Evolutionary conservation across 2,888 invertebrate genomes (phyloP), one percentile per base, ranked within the genome.

Genomic region (Zygogramma bicolorata): DNA sequence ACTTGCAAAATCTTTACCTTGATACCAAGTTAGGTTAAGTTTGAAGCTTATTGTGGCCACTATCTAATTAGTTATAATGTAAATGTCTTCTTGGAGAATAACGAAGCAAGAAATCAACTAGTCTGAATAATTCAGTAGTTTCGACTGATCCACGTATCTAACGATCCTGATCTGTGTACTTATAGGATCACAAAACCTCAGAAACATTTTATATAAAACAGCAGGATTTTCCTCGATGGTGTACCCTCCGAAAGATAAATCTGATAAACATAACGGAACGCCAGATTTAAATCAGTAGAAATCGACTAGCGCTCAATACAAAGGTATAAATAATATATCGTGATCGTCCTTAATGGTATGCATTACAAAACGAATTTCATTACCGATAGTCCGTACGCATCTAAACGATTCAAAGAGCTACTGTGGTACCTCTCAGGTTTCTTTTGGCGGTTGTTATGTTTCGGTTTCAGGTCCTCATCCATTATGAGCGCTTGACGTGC

Each of bases 401-500:
- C 63, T 40, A 42, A 29, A 63, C 46, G 25, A 46, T 46, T 69
- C 63, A 58, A 58, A 61, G 57, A 60, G 75, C 75, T 75, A 73
- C 76, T 70, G 72, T 53, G 63, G 27, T 63, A 42, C 61, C 65
- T 63, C 42, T 65, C 59, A 38, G 53, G 58, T 61, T 69, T 73
- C 69, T 71, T 71, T 78, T 73, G 76, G 76, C 69, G 73, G 69
- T 73, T 66, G 68, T 73, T 69, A 66, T 72, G 72, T 75, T 75
- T 74, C 71, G 67, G 71, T 68, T 63, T 71, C 75, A 72, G 77
- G 82, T 81, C 82, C 83, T 83, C 84, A 84, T 85, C 83, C 84
- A 84, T 85, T 85, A 84, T 78, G 80, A 77, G 71, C 81, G 79
- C 79, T 81, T 83, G 84, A 85, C 85, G 82, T 80, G 78, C 78